A percentile compares a stretch with the other conserved stretches of the same genome.
These are phyloP conservation scores for Adelges cooleyi DNA, from an alignment of 1,140 invertebrate species.

Conservation along the genomic window DNA sequence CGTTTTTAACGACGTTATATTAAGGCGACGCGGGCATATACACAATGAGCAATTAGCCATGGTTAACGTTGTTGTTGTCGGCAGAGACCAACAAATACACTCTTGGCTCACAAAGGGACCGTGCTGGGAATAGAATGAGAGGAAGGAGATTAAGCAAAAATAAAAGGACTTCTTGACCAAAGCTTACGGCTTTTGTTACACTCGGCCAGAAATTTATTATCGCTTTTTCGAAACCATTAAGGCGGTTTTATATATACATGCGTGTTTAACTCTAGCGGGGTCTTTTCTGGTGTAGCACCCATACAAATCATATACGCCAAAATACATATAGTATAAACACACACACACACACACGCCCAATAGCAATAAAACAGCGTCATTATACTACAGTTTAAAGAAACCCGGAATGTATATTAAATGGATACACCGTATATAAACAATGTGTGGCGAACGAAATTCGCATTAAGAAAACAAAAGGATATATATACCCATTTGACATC, in stretches of 20 bases:
- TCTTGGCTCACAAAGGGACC: no score
- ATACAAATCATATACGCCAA: not conserved
- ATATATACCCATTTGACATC: no score
- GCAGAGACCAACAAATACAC: no score
- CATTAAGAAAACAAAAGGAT: no score
- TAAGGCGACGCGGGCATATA: not conserved
- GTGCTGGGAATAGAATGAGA: no score
- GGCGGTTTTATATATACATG: not conserved
- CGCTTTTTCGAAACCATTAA: not conserved
- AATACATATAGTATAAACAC: no score
- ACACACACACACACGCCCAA: no score
- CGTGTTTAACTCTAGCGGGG: not conserved
- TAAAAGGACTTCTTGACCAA: slow-evolving; percentile 16
- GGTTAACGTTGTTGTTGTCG: not conserved
- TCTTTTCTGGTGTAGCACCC: not conserved
- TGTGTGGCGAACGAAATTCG: no score
- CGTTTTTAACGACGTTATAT: not conserved
- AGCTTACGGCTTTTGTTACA: slow-evolving; percentile 5
- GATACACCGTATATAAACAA: no score
- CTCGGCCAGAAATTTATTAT: not conserved
- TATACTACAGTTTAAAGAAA: no score
- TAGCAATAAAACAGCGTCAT: no score
- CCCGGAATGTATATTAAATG: no score
- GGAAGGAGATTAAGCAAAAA: not conserved
- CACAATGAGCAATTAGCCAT: slow-evolving; percentile 16